Base-by-base conservation (phyloP, 2,888 invertebrate species). In the Ephialtes manifestator region DNA sequence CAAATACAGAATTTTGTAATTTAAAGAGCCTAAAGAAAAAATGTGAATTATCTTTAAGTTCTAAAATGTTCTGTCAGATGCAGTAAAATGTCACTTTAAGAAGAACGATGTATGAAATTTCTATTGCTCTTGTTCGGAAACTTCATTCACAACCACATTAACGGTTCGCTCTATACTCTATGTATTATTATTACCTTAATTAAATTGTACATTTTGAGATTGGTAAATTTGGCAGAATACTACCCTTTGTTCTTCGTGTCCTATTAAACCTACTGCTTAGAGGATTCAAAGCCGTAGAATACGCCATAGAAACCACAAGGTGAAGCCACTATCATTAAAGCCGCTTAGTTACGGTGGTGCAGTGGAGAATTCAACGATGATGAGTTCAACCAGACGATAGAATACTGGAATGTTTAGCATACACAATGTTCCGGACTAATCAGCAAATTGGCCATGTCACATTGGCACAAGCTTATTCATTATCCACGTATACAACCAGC, bases 261-360 rank as follows among this genome's bases (percentile, higher is more conserved):
- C 71, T 43, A 71, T 71, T 39, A 51, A 63, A 51, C 39, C 24
- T 10, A 48, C 60, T 48, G n/a, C 63, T 75, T 11, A 18, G 20
- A 65, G 10, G 4, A 39, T 18, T 18, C 20, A 39, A 39, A 39
- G 39, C 65, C 20, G 39, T 20, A 10, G 55, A 63, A 10, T n/a
- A 63, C 35, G 18, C 18, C 18, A 63, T 39, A 35, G 31, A 63
- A 63, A 63, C 63, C 63, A 35, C 63, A 18, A 35, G 18, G 18
- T 63, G 39, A 18, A 63, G 31, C 8, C 35, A 35, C n/a, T n/a
- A 63, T 18, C 63, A 39, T 63, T 63, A 35, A 63, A 63, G 68
- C 28, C 28, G 51, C 51, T 51, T 48, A 70, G 28, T n/a, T 31
- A 28, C 31, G 31, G 48, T 28, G 35, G 35, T 15, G 63, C 63